Evolutionary conservation across 2,888 invertebrate species (phyloP), one percentile per base, ranked within the genome.

Genomic region (Cosmia trapezina): DNA sequence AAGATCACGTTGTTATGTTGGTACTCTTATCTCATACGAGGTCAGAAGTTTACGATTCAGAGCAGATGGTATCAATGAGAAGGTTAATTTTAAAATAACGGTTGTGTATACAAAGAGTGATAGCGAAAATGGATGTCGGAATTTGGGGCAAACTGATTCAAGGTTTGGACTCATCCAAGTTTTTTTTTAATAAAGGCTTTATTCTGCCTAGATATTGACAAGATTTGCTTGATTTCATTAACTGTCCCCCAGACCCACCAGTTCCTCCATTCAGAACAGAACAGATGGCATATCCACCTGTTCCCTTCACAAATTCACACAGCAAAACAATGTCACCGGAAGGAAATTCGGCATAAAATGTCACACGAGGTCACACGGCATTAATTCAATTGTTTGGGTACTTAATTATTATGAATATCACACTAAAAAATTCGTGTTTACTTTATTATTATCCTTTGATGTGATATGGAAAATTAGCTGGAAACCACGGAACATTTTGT

Each of bases 311-410:
- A 62, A 56, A 51, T 33, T 70, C 76, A 61, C 79, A 76, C 43
- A n/a, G 12, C 33, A 12, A 12, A 43, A 70, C 73, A 78, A 78
- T 70, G 54, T n/a, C 17, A 65, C 59, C 76, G 79, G 79, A 78
- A 72, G 73, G 53, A 56, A 76, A 76, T 61, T 72, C n/a, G 49
- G 64, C 37, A 19, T 47, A 51, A n/a, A n/a, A n/a, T n/a, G n/a
- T n/a, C n/a, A n/a, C n/a, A n/a, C n/a, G n/a, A n/a, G 51, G 60
- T 77, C 73, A 73, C 76, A 77, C 73, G 56, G 65, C 6, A 41
- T 54, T 56, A 41, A 73, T 53, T 53, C 33, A n/a, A 77, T 76
- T 76, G 76, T 71, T 63, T 63, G 14, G 6, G 19, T 43, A n/a
- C n/a, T n/a, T n/a, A 11, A 60, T 59, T 71, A 63, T 71, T 60